Evolutionary conservation across 2,113 vertebrate species (phyloP), one percentile per base, ranked within the genome.

Genomic region (Danionella cerebrum): DNA sequence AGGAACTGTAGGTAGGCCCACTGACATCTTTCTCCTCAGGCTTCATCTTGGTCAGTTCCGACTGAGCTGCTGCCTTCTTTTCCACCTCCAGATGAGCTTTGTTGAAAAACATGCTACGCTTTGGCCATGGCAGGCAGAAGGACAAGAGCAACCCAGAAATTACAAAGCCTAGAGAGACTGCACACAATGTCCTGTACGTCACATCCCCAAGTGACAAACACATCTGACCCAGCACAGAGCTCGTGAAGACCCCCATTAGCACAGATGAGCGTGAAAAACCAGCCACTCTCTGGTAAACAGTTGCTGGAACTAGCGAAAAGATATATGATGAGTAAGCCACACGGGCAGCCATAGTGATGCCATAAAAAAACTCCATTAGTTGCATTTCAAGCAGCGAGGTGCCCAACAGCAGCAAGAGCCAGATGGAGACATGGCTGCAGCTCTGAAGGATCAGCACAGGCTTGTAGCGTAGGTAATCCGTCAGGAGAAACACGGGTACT

Each of bases 311-410:
- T 0, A 99, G 86, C 0, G 93, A 93, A 86, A 99, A 99, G 79
- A 99, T 92, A 78, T 98, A 98, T 69, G 96, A 98, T 65, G 96
- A 98, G 74, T 96, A 99, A 60, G 96, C 96, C 0, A 99, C 90
- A 1, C 96, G 91, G 1, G 93, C 90, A 0, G 95, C 96, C 96
- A 98, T 94, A 48, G 91, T 93, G 80, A 98, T 4, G 29, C 93
- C 82, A 0, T 92, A 99, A 88, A 91, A 98, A 78, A 95, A 87
- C 87, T 99, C 96, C 96, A 99, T 94, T 68, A 95, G 73, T 81
- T 98, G 94, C 94, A 98, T 95, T 73, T 93, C 80, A 2, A 88
- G 57, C 21, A 97, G 72, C 0, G 84, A 81, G 45, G 22, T 55
- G 54, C 93, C 92, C 0, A 87, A 66, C 12, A 97, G 82, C 50